Evolutionary conservation across 2,888 invertebrate genomes (phyloP).

Genomic region (Luperina testacea): DNA sequence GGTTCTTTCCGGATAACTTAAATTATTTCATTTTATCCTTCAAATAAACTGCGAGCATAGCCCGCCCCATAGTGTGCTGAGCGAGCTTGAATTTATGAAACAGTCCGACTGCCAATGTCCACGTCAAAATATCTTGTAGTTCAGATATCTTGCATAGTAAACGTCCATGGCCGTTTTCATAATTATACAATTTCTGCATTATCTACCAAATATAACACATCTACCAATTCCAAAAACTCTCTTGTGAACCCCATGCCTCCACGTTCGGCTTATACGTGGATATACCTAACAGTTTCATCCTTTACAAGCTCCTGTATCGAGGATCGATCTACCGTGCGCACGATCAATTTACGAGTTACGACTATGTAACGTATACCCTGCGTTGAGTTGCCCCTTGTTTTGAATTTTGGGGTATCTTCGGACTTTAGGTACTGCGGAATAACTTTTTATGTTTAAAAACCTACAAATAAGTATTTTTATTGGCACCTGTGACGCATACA

Average conservation of each 20-base stretch:
- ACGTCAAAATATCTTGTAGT: not conserved
- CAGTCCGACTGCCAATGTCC: no score
- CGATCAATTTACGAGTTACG: slow-evolving; percentile 59
- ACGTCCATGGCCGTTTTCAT: not conserved
- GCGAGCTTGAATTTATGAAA: not conserved
- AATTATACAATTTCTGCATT: not conserved
- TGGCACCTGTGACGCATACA: not conserved
- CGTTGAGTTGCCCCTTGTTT: slow-evolving; percentile 11
- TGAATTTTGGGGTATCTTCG: not conserved
- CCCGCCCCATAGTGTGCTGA: not conserved
- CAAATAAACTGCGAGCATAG: not conserved
- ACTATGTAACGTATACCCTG: slow-evolving; percentile 44
- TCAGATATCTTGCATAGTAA: not conserved
- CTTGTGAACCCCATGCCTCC: not conserved
- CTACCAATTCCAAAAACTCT: slow-evolving; percentile 28
- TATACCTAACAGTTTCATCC: slow-evolving; percentile 63
- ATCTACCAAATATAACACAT: not conserved
- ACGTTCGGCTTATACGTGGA: slow-evolving; percentile 47
- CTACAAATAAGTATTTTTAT: not conserved
- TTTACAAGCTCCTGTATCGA: slow-evolving; percentile 63
- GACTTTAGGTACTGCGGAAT: not conserved
- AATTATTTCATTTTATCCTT: not conserved
- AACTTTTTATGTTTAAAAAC: no score
- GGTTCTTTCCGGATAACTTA: not conserved
- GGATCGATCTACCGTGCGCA: slow-evolving; percentile 58